Base-by-base conservation (phyloP, 1,140 invertebrate species). In the Berghia stephanieae region DNA sequence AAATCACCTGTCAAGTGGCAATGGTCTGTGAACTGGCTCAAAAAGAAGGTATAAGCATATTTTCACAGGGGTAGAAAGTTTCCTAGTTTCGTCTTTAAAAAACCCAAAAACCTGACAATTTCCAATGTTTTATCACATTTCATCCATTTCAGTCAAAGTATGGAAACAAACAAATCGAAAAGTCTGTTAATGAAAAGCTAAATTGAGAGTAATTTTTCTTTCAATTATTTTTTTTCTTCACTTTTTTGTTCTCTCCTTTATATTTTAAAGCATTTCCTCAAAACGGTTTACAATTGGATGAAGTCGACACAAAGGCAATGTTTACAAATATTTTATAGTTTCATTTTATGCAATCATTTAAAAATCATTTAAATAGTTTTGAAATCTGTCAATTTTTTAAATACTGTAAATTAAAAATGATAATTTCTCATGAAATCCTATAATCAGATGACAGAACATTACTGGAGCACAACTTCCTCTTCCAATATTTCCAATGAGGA, bases 11-110 rank as follows among this genome's bases (percentile, higher is more conserved):
- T 84, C 67, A 89, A 88, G 76, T 91, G 91, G 91, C 89, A 91
- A 80, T 91, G 90, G 90, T 88, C 90, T 55, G 90, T 91, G 49
- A 89, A 90, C 75, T 91, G 91, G 91, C 86, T 91, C 1, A 89
- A 89, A 79, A 88, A 87, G 75, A 90, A 89, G 86, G 88, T 88
- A 68, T 24, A 3, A n/a, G n/a, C n/a, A n/a, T n/a, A n/a, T n/a
- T n/a, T n/a, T n/a, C n/a, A n/a, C n/a, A n/a, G n/a, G n/a, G n/a
- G n/a, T n/a, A n/a, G n/a, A n/a, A n/a, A n/a, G n/a, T n/a, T n/a
- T n/a, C n/a, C n/a, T n/a, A n/a, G n/a, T n/a, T n/a, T n/a, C n/a
- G n/a, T n/a, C n/a, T n/a, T n/a, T n/a, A n/a, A n/a, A n/a, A n/a
- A n/a, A n/a, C n/a, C n/a, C n/a, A n/a, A n/a, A n/a, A n/a, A n/a